Percentiles rank a stretch among this genome's conserved stretches.
Evolutionary conservation across 1,140 invertebrate genomes (phyloP).

Genomic region (Drosophila navojoa): DNA sequence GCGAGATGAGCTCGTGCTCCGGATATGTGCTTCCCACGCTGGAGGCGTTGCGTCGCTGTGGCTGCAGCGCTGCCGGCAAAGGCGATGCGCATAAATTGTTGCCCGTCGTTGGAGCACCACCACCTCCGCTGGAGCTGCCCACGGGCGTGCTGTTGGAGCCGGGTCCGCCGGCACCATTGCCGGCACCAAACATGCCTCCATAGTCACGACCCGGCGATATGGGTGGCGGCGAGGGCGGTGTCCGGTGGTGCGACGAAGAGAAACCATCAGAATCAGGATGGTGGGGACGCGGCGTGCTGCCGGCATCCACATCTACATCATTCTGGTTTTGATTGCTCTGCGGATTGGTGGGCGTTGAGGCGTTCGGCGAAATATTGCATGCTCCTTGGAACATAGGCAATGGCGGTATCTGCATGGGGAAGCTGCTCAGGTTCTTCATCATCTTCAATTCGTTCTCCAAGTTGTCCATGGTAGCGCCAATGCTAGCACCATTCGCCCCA

Average conservation of each 20-base stretch:
- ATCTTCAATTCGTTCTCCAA: slow-evolving; percentile 83
- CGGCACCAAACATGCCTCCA: slow-evolving; percentile 67
- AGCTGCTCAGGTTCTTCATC: slow-evolving; percentile 83
- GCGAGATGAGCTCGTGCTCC: slow-evolving; percentile 83
- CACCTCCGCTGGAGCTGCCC: slow-evolving; percentile 72
- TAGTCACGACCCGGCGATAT: slow-evolving; percentile 82
- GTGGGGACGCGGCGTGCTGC: slow-evolving; percentile 75
- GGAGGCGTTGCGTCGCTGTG: slow-evolving; percentile 73
- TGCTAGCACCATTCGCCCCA: slow-evolving; percentile 44
- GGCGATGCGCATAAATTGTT: slow-evolving; percentile 82
- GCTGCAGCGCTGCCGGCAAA: slow-evolving; percentile 71
- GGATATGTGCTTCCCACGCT: slow-evolving; percentile 82
- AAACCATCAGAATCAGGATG: slow-evolving; percentile 79
- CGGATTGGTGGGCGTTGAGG: slow-evolving; percentile 78
- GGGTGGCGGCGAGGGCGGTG: slow-evolving; percentile 78
- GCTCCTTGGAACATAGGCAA: slow-evolving; percentile 80
- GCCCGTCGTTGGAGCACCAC: slow-evolving; percentile 33
- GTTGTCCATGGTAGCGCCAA: slow-evolving; percentile 68
- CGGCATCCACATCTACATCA: slow-evolving; percentile 82
- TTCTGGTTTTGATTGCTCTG: slow-evolving; percentile 82
- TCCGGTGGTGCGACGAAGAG: slow-evolving; percentile 75
- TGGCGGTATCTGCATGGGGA: slow-evolving; percentile 83
- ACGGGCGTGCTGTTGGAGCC: slow-evolving; percentile 71
- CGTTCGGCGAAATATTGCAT: slow-evolving; percentile 78
- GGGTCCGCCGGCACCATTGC: slow-evolving; percentile 54